A percentile compares a stretch with the other conserved stretches of the same genome.
phyloP scores from a whole-genome alignment of 2,113 vertebrate genomes.

The Furnarius figulus region DNA sequence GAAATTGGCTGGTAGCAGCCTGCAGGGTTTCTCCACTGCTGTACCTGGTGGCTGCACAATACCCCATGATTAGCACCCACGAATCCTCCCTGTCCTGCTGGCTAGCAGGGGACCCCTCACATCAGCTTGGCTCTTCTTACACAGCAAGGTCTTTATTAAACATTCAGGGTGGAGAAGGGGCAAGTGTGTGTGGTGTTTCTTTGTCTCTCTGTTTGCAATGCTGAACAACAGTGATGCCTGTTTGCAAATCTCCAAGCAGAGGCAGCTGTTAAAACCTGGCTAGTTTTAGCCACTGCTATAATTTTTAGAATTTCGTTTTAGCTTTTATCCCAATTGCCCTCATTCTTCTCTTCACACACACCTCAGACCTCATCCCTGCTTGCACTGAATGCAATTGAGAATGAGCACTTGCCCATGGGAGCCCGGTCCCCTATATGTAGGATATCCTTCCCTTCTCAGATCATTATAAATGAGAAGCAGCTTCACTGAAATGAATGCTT shows the following conservation, averaged over 20 bases:
- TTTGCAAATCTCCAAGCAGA: not conserved
- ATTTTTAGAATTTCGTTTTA: not conserved
- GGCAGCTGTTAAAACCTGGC: not conserved
- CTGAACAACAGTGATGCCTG: not conserved
- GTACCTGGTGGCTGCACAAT: not conserved
- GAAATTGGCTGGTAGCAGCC: not conserved
- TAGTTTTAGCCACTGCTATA: not conserved
- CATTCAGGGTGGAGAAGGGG: not conserved
- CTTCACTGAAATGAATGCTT: not conserved
- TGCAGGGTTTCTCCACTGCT: accelerated
- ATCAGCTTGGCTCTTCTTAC: not conserved
- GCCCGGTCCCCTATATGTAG: not conserved
- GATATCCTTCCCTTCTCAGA: not conserved
- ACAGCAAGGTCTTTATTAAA: not conserved
- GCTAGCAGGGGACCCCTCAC: not conserved
- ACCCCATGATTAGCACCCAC: not conserved
- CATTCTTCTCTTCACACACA: not conserved
- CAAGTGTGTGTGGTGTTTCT: not conserved
- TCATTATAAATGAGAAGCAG: not conserved
- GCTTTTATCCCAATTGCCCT: not conserved
- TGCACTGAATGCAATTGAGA: not conserved
- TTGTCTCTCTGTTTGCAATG: not conserved
- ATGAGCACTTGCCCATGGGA: not conserved
- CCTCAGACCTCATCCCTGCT: not conserved
- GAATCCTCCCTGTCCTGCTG: accelerated